Conservation (phyloP, 2,888 invertebrate species). For the Leucophenga montana region DNA sequence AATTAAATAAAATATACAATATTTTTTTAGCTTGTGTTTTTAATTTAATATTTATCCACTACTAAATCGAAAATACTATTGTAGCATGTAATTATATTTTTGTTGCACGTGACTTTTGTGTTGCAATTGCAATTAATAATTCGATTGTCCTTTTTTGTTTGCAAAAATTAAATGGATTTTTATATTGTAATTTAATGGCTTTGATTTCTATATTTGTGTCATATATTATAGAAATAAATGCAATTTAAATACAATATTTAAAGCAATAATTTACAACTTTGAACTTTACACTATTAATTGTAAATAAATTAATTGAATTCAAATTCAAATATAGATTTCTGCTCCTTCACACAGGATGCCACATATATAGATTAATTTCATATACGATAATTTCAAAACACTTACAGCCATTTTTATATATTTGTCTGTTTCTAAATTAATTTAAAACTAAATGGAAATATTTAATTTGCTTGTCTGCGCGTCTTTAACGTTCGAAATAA, state of each 20-base stretch:
- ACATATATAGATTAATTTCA: background rate
- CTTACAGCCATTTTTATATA: conserved; percentile 67
- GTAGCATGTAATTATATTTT: background rate
- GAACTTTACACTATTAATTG: background rate
- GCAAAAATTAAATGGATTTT: background rate
- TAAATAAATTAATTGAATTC: background rate
- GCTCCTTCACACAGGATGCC: background rate
- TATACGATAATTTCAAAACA: conserved; percentile 38
- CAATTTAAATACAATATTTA: background rate
- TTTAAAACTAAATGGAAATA: conserved; percentile 34
- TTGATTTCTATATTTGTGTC: conserved; percentile 1
- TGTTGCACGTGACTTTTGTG: conserved; percentile 8
- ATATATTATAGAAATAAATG: background rate
- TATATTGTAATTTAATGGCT: conserved; percentile 12
- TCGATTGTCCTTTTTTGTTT: conserved; percentile 22
- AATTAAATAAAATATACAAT: too few relatives aligned
- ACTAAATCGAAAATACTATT: background rate
- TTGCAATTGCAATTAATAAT: conserved; percentile 15
- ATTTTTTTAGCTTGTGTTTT: too few relatives aligned
- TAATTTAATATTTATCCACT: too few relatives aligned
- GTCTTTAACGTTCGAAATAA: conserved; percentile 65
- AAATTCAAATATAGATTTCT: background rate
- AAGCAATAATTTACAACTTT: background rate
- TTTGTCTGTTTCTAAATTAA: conserved; percentile 27
- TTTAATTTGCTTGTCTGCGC: conserved; percentile 40